These are phyloP conservation scores for Eubucco bourcierii DNA, from an alignment of 2,113 vertebrate species.

Conservation along the genomic window DNA sequence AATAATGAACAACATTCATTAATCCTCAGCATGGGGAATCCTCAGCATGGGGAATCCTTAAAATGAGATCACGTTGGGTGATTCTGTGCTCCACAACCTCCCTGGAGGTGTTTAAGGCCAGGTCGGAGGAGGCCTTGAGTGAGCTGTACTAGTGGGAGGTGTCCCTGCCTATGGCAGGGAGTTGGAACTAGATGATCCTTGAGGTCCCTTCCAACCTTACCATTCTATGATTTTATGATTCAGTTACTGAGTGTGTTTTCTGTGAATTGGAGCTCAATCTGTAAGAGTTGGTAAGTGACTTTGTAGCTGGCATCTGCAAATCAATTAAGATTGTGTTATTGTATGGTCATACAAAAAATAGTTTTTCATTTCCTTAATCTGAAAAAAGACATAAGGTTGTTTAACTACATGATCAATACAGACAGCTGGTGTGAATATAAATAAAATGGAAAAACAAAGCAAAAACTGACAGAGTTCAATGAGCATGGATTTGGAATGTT, in stretches of 20 bases:
- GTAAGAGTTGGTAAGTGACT: background rate
- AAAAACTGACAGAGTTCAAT: background rate
- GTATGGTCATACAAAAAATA: background rate
- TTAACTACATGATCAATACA: background rate
- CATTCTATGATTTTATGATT: background rate
- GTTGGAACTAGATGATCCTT: no score
- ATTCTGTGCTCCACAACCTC: no score
- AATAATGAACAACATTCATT: background rate
- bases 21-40: no score
- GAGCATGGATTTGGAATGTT: background rate
- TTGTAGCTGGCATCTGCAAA: background rate
- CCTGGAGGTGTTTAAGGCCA: no score
- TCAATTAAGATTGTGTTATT: background rate
- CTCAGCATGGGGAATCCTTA: no score
- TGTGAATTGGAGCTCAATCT: background rate
- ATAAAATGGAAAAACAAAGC: conserved; percentile 9
- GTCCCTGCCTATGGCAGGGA: no score
- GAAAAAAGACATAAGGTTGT: background rate
- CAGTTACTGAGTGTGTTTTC: background rate
- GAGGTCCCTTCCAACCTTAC: no score
- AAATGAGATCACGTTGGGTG: no score
- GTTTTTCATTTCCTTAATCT: background rate
- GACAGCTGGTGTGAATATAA: background rate
- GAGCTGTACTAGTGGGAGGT: no score
- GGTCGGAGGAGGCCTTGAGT: no score